phyloP scores from a whole-genome alignment of 1,140 invertebrate species.

The Drosophila ohnishii region DNA sequence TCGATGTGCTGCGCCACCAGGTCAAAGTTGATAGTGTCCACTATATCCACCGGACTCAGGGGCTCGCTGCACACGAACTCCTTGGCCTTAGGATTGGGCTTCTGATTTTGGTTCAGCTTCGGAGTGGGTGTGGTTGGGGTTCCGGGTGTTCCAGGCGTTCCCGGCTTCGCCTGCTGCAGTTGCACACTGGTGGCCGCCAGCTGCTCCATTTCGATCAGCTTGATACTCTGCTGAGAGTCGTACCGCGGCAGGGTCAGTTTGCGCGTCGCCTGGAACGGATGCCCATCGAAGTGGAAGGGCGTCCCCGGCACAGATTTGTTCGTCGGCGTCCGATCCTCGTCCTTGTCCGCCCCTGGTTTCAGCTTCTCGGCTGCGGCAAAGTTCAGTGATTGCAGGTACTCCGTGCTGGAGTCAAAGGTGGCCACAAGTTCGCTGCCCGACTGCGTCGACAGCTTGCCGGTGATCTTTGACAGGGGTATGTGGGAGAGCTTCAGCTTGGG shows the following conservation, averaged over 20 bases:
- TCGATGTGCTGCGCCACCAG: constrained; percentile 69
- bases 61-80: constrained; percentile 73
- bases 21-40: constrained; percentile 73
- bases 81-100: constrained; percentile 39
- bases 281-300: constrained; percentile 62
- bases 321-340: constrained; percentile 76
- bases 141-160: constrained; percentile 10
- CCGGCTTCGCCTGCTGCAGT: constrained; percentile 38
- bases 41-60: constrained; percentile 53
- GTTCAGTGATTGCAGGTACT: constrained; percentile 56
- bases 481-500: constrained; percentile 69
- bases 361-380: constrained; percentile 35
- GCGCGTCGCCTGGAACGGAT: constrained; percentile 33
- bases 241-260: constrained; percentile 61
- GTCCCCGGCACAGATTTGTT: constrained; percentile 57
- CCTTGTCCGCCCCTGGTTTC: constrained; percentile 18
- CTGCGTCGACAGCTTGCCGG: constrained; percentile 76
- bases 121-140: constrained; percentile 20
- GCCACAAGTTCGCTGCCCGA: constrained; percentile 79
- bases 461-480: constrained; percentile 78
- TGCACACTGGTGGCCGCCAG: constrained; percentile 64
- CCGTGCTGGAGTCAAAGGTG: constrained; percentile 67
- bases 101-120: background rate
- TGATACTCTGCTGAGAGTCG: constrained; percentile 68
- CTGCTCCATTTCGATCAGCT: constrained; percentile 74